These are phyloP conservation scores for Ifrita kowaldi DNA, from an alignment of 2,113 vertebrate species.

Conservation along the genomic window DNA sequence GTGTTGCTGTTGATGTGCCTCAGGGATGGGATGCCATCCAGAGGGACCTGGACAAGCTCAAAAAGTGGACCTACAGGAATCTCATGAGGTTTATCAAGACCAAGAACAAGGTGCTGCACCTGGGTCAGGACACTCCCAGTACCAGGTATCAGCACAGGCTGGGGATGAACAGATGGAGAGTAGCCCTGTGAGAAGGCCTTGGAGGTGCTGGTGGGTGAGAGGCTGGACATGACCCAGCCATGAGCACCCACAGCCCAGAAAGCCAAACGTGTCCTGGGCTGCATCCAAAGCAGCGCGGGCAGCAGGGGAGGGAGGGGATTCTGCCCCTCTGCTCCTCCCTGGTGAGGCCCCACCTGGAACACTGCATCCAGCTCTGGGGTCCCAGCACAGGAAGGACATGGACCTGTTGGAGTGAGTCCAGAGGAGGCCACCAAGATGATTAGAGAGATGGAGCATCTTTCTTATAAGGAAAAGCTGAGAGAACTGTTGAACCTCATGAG, in stretches of 20 bases:
- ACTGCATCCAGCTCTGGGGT: background rate
- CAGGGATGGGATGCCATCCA: background rate
- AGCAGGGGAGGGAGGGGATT: background rate
- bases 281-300: background rate
- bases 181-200: background rate
- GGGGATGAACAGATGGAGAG: rapidly evolving
- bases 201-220: background rate
- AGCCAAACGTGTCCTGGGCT: background rate
- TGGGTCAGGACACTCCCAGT: too few species aligned
- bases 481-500: background rate
- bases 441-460: background rate
- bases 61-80: background rate
- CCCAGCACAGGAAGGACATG: background rate
- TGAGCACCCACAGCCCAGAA: rapidly evolving
- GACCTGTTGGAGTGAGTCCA: background rate
- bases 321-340: background rate
- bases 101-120: background rate
- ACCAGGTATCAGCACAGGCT: background rate
- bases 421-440: background rate
- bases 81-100: background rate
- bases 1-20: background rate
- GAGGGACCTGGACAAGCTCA: background rate
- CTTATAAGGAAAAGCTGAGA: background rate
- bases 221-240: background rate
- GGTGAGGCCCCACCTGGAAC: background rate